Percentiles rank a stretch among this genome's conserved stretches.
Conservation (phyloP, 2,888 invertebrate genomes). For the Platycheirus albimanus region DNA sequence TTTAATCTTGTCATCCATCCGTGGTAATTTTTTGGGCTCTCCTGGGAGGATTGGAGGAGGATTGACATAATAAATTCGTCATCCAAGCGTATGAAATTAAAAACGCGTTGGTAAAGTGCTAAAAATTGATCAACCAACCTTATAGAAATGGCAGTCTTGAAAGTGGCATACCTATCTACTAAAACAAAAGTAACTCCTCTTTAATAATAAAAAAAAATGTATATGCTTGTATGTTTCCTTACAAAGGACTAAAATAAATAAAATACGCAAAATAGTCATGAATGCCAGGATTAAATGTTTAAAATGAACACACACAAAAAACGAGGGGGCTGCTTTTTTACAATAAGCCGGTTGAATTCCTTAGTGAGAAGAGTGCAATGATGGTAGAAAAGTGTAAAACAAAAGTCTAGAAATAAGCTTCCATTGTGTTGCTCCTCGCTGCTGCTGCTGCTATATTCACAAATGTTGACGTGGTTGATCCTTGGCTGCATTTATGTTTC, state of each 20-base stretch:
- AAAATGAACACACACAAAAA: background rate
- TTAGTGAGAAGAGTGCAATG: conserved; percentile 40
- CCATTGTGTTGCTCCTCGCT: no score
- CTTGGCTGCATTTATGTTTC: conserved; percentile 28
- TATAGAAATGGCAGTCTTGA: conserved; percentile 1
- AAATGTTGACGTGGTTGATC: conserved; percentile 60
- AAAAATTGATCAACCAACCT: conserved; percentile 43
- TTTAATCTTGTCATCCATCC: conserved; percentile 46
- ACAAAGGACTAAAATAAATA: conserved; percentile 4
- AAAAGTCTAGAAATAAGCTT: conserved; percentile 41
- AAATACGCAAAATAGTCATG: conserved; percentile 26
- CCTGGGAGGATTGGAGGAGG: background rate
- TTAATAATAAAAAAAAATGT: background rate
- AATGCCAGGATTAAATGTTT: conserved; percentile 35
- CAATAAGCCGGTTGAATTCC: conserved; percentile 12
- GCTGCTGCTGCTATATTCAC: conserved; percentile 29
- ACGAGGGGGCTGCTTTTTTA: background rate
- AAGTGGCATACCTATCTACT: background rate
- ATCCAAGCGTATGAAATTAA: conserved; percentile 38
- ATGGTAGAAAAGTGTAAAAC: conserved; percentile 25
- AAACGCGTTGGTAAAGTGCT: conserved; percentile 19
- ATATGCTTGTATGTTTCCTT: no score
- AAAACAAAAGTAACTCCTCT: conserved; percentile 24
- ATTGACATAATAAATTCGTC: conserved; percentile 28
- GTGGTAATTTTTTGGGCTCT: conserved; percentile 11